Conservation (phyloP, 2,113 vertebrate species). For the Egretta garzetta region DNA sequence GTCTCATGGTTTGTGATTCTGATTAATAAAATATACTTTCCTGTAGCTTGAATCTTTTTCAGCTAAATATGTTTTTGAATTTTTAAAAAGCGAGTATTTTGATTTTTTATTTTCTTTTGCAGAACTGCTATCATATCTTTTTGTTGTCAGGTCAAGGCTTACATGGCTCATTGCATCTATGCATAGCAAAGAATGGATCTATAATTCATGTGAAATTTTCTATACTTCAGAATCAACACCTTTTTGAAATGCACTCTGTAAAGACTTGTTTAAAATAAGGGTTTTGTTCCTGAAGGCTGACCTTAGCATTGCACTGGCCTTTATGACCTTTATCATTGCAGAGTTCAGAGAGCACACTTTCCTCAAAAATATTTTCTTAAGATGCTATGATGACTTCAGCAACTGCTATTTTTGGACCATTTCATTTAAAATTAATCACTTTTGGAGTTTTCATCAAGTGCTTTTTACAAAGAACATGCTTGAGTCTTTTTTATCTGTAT, state of each 20-base stretch:
- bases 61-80: neutral
- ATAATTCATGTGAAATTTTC: neutral
- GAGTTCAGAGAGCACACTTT: neutral
- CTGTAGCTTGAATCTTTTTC: neutral
- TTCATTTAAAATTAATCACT: conserved; percentile 7
- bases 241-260: neutral
- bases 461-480: neutral
- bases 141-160: neutral
- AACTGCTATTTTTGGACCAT: neutral
- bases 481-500: neutral
- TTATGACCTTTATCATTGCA: neutral
- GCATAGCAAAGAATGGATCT: neutral
- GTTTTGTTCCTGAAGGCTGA: neutral
- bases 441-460: neutral
- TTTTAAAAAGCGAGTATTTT: neutral
- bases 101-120: neutral
- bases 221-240: neutral
- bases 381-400: neutral
- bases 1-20: neutral
- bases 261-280: neutral
- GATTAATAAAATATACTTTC: neutral
- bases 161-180: neutral
- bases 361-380: neutral
- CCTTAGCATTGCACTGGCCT: neutral
- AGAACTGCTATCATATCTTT: neutral